These are phyloP conservation scores for Enteromius mattozi DNA, from an alignment of 2,797 vertebrate genomes.

Conservation along the genomic window DNA sequence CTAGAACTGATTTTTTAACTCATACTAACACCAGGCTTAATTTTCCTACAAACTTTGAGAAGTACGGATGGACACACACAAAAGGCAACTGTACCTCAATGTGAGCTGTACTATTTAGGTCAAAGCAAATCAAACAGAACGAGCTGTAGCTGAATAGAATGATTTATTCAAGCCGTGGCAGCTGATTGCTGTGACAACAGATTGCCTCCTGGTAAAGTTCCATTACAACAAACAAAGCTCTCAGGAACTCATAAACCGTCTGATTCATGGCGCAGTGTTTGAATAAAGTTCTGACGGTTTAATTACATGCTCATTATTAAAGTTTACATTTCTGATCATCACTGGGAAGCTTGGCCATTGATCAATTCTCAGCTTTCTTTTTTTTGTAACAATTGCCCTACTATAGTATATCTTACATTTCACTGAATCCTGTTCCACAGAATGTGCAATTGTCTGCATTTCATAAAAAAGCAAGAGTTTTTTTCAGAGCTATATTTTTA, in stretches of 20 bases:
- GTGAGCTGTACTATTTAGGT: conserved; percentile 73
- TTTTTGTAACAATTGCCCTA: no score
- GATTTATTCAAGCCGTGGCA: conserved; percentile 79
- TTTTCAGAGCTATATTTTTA: neutral
- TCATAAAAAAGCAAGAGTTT: neutral
- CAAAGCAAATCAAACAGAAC: conserved; percentile 74
- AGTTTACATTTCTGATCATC: conserved; percentile 28
- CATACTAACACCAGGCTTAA: conserved; percentile 1
- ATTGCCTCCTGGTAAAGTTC: conserved; percentile 76
- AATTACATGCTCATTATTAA: conserved; percentile 44
- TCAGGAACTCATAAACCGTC: conserved; percentile 44
- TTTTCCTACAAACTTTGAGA: neutral
- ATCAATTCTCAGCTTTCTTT: neutral
- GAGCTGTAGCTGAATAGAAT: conserved; percentile 73
- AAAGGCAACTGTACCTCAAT: conserved; percentile 37
- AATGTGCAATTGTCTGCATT: neutral
- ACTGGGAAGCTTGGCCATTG: neutral
- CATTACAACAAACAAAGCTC: conserved; percentile 64
- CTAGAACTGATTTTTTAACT: conserved; percentile 1
- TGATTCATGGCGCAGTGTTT: conserved; percentile 42
- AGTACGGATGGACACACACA: conserved; percentile 33
- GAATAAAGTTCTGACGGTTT: conserved; percentile 34
- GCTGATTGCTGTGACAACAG: conserved; percentile 69
- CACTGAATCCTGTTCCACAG: neutral
- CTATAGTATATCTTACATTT: neutral